Conservation (phyloP, 2,113 vertebrate species). For the Hirundichthys speculiger region DNA sequence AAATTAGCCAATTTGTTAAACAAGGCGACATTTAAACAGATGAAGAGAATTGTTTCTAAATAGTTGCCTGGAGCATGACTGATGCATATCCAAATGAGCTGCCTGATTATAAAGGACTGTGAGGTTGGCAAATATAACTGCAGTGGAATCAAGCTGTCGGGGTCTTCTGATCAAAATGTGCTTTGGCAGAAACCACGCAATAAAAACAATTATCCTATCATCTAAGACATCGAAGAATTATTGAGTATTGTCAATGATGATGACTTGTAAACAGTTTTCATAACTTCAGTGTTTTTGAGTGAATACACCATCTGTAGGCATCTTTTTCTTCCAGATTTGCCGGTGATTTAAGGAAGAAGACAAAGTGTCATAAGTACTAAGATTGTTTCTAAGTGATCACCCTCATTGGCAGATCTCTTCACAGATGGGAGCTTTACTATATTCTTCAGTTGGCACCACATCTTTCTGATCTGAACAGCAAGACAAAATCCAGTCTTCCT, state of each 20-base stretch:
- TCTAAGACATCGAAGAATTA: neutral
- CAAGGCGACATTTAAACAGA: slow-evolving; percentile 42
- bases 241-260: neutral
- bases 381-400: slow-evolving; percentile 8
- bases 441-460: slow-evolving; percentile 10
- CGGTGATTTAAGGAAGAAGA: slow-evolving; percentile 1
- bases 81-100: slow-evolving; percentile 66
- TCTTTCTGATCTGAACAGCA: slow-evolving; percentile 6
- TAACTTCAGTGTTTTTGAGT: neutral
- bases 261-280: slow-evolving; percentile 1
- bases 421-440: neutral
- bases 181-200: slow-evolving; percentile 26
- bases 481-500: too few relatives aligned
- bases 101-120: slow-evolving; percentile 57
- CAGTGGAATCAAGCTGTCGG: slow-evolving; percentile 51
- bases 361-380: slow-evolving; percentile 11
- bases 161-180: slow-evolving; percentile 27
- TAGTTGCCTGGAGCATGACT: slow-evolving; percentile 58
- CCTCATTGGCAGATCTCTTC: slow-evolving; percentile 11
- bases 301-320: slow-evolving; percentile 2
- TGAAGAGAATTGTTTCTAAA: slow-evolving; percentile 54
- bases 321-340: neutral
- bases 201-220: slow-evolving; percentile 11
- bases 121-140: slow-evolving; percentile 50
- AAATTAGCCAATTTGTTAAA: slow-evolving; percentile 30